Evolutionary conservation across 2,113 vertebrate species (phyloP).

Genomic region (Phylloscopus whistleri): DNA sequence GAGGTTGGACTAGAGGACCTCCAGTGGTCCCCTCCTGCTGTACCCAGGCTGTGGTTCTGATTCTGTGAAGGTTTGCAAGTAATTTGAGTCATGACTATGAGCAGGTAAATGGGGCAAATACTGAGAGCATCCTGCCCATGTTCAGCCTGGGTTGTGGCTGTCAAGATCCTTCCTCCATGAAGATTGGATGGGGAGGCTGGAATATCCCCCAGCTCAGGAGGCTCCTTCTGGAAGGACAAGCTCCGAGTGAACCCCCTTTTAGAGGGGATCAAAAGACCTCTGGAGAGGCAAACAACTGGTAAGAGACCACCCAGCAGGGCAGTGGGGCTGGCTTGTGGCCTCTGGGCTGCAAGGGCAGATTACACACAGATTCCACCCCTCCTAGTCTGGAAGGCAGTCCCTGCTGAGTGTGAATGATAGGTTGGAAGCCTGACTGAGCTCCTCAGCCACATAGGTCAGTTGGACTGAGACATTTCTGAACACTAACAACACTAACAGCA

Average conservation of each 20-base stretch:
- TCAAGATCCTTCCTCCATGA: neutral
- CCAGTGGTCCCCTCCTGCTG: neutral
- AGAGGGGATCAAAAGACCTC: neutral
- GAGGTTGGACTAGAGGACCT: neutral
- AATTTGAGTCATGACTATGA: neutral
- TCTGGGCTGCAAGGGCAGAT: neutral
- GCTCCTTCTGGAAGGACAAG: neutral
- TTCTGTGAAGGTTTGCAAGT: neutral
- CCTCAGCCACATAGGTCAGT: neutral
- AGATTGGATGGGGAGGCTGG: neutral
- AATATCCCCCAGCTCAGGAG: neutral
- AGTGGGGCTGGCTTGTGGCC: neutral
- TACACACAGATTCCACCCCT: neutral
- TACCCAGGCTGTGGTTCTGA: neutral
- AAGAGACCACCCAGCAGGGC: neutral
- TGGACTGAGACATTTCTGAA: neutral
- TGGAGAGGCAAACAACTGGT: neutral
- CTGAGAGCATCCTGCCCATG: neutral
- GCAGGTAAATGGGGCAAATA: neutral
- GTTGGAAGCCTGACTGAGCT: neutral
- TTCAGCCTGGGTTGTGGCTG: neutral
- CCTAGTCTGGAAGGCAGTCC: neutral
- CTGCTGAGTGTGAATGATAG: accelerated
- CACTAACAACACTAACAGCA: neutral
- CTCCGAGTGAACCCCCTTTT: neutral